Base-by-base conservation (phyloP, 2,113 vertebrate genomes). In the Cacatua alba region DNA sequence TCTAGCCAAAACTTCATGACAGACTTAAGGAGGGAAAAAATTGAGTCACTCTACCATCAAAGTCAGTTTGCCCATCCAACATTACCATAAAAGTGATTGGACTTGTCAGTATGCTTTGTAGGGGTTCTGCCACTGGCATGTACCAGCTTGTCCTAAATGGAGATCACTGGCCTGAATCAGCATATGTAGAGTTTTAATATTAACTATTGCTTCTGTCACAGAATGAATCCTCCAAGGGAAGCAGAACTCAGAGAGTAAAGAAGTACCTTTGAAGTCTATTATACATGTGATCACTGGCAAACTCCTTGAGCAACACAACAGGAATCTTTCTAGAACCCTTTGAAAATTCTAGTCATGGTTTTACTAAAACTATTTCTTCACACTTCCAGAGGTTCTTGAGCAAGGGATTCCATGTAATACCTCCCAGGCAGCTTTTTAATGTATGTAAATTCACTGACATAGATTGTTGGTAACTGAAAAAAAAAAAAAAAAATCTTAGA, bases 201-300 rank as follows among this genome's bases (percentile, higher is more conserved):
- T 62, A 60, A 28, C 25, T 83, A 16, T 31, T 64, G 48, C 14
- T 92, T 81, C 31, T 86, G 21, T 16, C 46, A 71, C 7, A 37
- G 51, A 65, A 28, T 53, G 9, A 81, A 46, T 78, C 43, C 16
- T 86, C 6, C 29, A 59, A 78, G 28, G 31, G 43, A 78, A 86
- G 11, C 4, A 59, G n/a, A 93, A 69, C 17, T 80, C 37, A 46
- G 37, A 90, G 76, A 13, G 23, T 25, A 63, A 76, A 49, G 17
- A 74, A 81, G 19, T 37, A 55, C 8, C 24, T 92, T 75, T 49
- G 20, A 82, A 67, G 10, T 62, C 20, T 88, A 37, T 26, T 84
- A 2, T 46, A 25, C 1, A 0, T 55, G 18, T 71, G 68, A 78
- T 26, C 29, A 48, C 52, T 72, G 35, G 11, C 1, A 0, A 79